Percentiles rank a stretch among this genome's conserved stretches.
Evolutionary conservation across 2,888 invertebrate genomes (phyloP).

Genomic region (Uropetala carovei): DNA sequence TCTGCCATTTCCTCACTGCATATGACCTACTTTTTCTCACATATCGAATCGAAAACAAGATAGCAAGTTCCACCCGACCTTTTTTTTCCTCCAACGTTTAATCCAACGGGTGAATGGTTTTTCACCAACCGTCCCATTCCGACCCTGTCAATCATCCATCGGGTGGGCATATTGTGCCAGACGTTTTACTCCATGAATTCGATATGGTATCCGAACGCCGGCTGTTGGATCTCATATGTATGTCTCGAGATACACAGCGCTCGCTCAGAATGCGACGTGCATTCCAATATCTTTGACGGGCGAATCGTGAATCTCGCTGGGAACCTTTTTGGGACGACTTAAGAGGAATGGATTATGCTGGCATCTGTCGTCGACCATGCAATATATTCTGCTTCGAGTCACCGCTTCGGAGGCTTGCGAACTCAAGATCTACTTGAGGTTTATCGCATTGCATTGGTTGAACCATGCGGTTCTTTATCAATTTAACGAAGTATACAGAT

Average conservation of each 20-base stretch:
- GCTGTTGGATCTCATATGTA: background rate
- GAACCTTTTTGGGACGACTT: background rate
- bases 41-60: background rate
- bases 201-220: constrained; percentile 11
- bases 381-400: too few species aligned
- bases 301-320: background rate
- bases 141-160: constrained; percentile 15
- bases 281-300: background rate
- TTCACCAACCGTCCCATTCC: background rate
- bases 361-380: background rate
- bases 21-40: background rate
- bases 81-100: background rate
- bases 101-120: constrained; percentile 2
- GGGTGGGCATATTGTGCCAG: too few species aligned
- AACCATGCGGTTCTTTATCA: too few species aligned
- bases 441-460: too few species aligned
- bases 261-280: constrained; percentile 6
- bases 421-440: too few species aligned
- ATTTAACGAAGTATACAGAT: too few species aligned
- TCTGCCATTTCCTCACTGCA: background rate
- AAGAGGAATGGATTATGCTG: background rate
- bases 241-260: background rate
- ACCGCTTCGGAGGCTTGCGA: too few species aligned
- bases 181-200: constrained; percentile 20
- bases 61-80: background rate